Evolutionary conservation across 1,140 invertebrate genomes (phyloP), one percentile per base, ranked within the genome.

Genomic region (Thrips palmi): DNA sequence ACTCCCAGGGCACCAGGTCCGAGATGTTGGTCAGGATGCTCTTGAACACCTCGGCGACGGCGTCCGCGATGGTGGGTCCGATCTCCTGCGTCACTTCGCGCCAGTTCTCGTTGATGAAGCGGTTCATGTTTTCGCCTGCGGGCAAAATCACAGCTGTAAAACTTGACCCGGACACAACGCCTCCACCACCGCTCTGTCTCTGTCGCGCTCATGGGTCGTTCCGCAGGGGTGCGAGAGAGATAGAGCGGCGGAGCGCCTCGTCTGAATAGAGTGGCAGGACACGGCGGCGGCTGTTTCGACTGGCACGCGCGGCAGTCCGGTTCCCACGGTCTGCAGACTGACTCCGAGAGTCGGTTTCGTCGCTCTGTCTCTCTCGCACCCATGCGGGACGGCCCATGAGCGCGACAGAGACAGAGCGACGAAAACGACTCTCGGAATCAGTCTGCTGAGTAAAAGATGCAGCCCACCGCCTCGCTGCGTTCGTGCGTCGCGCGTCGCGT

Each of bases 11-110:
- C 1, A 59, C 45, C 38, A 56, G 58, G 12, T 52, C 45, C n/a
- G 65, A 57, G 3, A 62, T 51, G 28, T 53, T 47, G 36, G 55
- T 55, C 1, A 63, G 35, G 21, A 65, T 48, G 2, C 54, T 47
- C 25, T 54, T 54, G 39, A 60, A 56, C 15, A 67, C 55, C 5
- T 53, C 33, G 0, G 49, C 57, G 37, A 65, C 54, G 3, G 49
- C 41, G 18, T 47, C 39, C 6, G 42, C 33, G 11, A 54, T 31
- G 3, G 49, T 44, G 20, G 47, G 49, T 7, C 44, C 46, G 7
- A 57, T 23, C 23, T 58, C 56, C 30, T 48, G 48, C 27, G 51
- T 37, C 6, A 58, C 39, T 29, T 49, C 46, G 33, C 41, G 28
- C 50, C 54, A 55, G 40, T 58, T 55, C 34, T 56, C 53, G 39